These are phyloP conservation scores for Spongilla lacustris DNA, from an alignment of 37 sponge, comb jelly and placozoan genomes.

Conservation along the genomic window DNA sequence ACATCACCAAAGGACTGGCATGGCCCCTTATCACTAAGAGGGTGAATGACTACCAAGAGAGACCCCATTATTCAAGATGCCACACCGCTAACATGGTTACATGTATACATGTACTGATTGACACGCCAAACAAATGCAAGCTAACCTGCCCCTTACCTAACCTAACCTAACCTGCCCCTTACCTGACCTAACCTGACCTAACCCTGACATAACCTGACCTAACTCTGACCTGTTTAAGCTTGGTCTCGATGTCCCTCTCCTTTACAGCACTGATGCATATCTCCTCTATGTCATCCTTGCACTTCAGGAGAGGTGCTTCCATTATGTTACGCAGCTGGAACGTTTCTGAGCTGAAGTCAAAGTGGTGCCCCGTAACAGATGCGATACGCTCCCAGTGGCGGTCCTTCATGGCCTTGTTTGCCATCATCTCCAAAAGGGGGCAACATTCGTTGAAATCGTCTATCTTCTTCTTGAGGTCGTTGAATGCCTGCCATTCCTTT, in stretches of 20 bases:
- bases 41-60: too few species aligned
- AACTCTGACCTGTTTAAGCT: conserved; percentile 82
- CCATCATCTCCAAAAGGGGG: conserved; percentile 94
- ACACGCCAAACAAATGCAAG: too few species aligned
- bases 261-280: conserved; percentile 97
- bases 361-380: conserved; percentile 71
- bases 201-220: too few species aligned
- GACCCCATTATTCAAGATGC: too few species aligned
- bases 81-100: too few species aligned
- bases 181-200: too few species aligned
- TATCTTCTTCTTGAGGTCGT: conserved; percentile 91
- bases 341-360: conserved; percentile 86
- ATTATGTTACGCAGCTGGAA: conserved; percentile 91
- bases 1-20: too few species aligned
- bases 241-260: conserved; percentile 98
- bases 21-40: too few species aligned
- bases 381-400: conserved; percentile 93
- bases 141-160: too few species aligned
- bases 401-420: conserved; percentile 95
- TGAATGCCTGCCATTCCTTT: conserved; percentile 98
- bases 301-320: conserved; percentile 91
- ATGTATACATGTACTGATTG: too few species aligned
- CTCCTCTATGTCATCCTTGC: conserved; percentile 96
- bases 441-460: conserved; percentile 97
- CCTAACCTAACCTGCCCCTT: too few species aligned